Evolutionary conservation across 2,113 vertebrate species (phyloP).

Genomic region (Speoplatyrhinus poulsoni): DNA sequence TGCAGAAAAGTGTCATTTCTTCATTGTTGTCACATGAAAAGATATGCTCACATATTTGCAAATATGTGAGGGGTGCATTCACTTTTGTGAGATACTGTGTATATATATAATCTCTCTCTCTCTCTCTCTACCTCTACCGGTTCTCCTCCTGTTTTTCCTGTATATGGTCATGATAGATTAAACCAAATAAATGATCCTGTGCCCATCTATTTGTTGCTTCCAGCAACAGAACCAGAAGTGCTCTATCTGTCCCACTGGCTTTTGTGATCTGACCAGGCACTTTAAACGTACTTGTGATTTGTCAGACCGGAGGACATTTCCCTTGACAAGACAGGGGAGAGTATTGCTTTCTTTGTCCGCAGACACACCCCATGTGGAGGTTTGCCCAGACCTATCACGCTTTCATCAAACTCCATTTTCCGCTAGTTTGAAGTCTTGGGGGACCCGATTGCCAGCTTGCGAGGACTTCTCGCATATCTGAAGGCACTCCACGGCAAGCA

Average conservation of each 20-base stretch:
- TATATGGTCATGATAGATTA: not conserved
- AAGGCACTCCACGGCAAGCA: constrained; percentile 16
- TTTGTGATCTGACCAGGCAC: constrained; percentile 31
- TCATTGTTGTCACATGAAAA: no score
- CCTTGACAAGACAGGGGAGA: constrained; percentile 18
- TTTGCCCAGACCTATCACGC: constrained; percentile 69
- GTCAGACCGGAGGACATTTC: constrained; percentile 13
- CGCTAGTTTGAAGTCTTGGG: constrained; percentile 24
- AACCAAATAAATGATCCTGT: not conserved
- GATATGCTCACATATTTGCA: no score
- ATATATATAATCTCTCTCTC: no score
- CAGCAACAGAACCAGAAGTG: constrained; percentile 1
- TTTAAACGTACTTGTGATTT: constrained; percentile 41
- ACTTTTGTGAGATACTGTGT: no score
- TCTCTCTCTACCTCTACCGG: not conserved
- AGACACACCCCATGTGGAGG: constrained; percentile 56
- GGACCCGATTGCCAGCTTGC: constrained; percentile 13
- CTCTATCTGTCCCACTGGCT: constrained; percentile 29
- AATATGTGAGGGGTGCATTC: no score
- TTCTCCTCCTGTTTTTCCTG: constrained; percentile 2
- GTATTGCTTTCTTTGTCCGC: constrained; percentile 56
- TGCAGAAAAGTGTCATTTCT: no score
- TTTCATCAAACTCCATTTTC: constrained; percentile 61
- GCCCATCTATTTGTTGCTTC: not conserved
- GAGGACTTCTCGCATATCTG: constrained; percentile 11